phyloP scores from a whole-genome alignment of 1,140 invertebrate genomes.

The Drosophila pseudoobscura region DNA sequence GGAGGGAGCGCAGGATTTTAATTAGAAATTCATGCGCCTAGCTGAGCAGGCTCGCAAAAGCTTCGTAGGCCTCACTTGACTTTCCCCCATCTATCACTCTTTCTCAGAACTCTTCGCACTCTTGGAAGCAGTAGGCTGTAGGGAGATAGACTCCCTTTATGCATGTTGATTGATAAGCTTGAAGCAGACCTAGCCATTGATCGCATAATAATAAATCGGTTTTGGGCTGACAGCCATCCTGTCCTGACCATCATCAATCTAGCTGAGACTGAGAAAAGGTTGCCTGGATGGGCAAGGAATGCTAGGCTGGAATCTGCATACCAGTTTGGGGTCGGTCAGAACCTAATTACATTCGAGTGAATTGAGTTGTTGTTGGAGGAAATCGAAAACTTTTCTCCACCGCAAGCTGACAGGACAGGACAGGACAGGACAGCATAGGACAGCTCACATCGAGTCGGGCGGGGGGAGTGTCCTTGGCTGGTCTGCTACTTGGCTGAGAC shows the following conservation, averaged over 20 bases:
- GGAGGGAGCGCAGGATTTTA: constrained; percentile 52
- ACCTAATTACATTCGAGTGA: constrained; percentile 52
- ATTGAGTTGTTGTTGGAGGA: constrained; percentile 48
- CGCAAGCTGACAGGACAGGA: constrained; percentile 15
- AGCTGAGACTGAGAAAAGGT: constrained; percentile 35
- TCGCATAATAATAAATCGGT: constrained; percentile 66
- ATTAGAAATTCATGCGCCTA: constrained; percentile 69
- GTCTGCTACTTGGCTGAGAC: constrained; percentile 43
- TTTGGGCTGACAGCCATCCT: constrained; percentile 59
- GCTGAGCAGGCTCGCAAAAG: constrained; percentile 36
- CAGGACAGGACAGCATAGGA: neutral
- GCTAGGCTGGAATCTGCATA: constrained; percentile 49
- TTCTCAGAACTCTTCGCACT: neutral
- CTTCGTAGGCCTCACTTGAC: constrained; percentile 41
- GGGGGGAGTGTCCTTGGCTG: constrained; percentile 8
- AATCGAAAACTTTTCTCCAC: constrained; percentile 42
- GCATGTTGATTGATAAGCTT: constrained; percentile 72
- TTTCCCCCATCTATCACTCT: neutral
- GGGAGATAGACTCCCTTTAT: neutral
- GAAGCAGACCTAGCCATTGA: constrained; percentile 18
- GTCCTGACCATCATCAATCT: constrained; percentile 63
- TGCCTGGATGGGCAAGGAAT: constrained; percentile 40
- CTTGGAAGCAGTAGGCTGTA: neutral
- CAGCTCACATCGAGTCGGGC: neutral
- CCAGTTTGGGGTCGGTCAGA: constrained; percentile 44